A percentile compares a stretch with the other conserved stretches of the same genome.
These are phyloP conservation scores for Epinotia demarniana DNA, from an alignment of 2,888 invertebrate genomes.

Conservation along the genomic window DNA sequence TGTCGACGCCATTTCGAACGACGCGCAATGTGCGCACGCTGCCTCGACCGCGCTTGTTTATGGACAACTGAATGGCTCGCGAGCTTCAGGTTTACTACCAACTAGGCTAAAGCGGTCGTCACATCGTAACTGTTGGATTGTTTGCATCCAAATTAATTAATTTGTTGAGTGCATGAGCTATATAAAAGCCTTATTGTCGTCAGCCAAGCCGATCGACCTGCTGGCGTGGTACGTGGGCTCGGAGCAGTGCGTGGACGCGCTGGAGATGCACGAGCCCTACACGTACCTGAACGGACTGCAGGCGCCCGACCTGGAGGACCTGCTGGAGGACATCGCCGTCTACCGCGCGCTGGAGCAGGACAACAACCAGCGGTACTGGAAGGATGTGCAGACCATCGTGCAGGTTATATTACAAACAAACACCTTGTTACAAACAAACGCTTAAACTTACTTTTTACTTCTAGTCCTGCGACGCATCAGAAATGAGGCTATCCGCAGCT, in stretches of 20 bases:
- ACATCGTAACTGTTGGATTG: no score
- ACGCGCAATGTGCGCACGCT: no score
- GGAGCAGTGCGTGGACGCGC: constrained; percentile 93
- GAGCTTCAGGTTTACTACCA: no score
- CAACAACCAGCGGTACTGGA: constrained; percentile 96
- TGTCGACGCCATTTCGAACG: no score
- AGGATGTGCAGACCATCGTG: constrained; percentile 97
- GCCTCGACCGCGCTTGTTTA: no score
- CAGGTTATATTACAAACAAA: constrained; percentile 24
- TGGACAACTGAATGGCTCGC: no score
- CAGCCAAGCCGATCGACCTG: constrained; percentile 98
- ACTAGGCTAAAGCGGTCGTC: no score
- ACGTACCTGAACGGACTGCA: constrained; percentile 96
- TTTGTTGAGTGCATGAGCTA: no score
- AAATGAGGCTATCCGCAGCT: no score
- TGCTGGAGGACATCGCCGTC: constrained; percentile 97
- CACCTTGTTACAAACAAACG: neutral
- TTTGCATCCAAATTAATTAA: no score
- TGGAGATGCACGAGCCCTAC: constrained; percentile 99
- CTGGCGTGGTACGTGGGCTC: constrained; percentile 98
- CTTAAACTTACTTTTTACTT: no score
- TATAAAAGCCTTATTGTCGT: constrained; percentile 48
- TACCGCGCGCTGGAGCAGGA: constrained; percentile 96
- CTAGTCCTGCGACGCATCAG: no score
- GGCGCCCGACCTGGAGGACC: constrained; percentile 96